Base-by-base conservation (phyloP, 1,140 invertebrate genomes). In the Drosophila busckii region DNA sequence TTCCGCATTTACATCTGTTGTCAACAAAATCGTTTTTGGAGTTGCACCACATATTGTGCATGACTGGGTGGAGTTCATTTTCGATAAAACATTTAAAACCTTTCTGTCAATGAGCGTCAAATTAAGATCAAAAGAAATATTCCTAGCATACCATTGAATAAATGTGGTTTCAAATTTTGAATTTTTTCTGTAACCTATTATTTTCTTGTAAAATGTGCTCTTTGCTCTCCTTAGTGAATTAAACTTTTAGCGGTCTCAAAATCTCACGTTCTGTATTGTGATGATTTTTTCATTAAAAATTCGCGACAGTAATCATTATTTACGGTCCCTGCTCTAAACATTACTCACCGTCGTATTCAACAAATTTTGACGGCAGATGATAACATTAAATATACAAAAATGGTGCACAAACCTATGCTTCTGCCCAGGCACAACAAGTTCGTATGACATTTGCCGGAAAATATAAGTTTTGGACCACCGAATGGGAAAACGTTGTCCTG, bases 221-320 rank as follows among this genome's bases (percentile, higher is more conserved):
- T 12, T 31, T 31, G 29, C 29, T 31, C 9, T 31, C 29, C 29
- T 31, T 31, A 31, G 15, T 31, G 29, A 31, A 31, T 31, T 31
- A 4, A 13, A 31, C 15, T 31, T 32, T 32, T 3, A 13, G 2
- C 16, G 29, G 29, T 16, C 29, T 32, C 29, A 15, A 32, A 32
- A 32, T 32, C 12, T 3, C 12, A 32, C 29, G 12, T 10, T 13
- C 16, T 32, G 29, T 7, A 15, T 32, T 32, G 12, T 32, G n/a
- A 32, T 10, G 16, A 32, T 32, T 13, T 13, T 5, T 31, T 13
- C 29, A 13, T 31, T 13, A 12, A 31, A 31, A 4, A n/a, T n/a
- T n/a, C n/a, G n/a, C n/a, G n/a, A n/a, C n/a, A n/a, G n/a, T n/a
- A n/a, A n/a, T n/a, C n/a, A n/a, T n/a, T n/a, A n/a, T n/a, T n/a